Evolutionary conservation across 2,888 invertebrate genomes (phyloP).

Genomic region (Furcula furcula): DNA sequence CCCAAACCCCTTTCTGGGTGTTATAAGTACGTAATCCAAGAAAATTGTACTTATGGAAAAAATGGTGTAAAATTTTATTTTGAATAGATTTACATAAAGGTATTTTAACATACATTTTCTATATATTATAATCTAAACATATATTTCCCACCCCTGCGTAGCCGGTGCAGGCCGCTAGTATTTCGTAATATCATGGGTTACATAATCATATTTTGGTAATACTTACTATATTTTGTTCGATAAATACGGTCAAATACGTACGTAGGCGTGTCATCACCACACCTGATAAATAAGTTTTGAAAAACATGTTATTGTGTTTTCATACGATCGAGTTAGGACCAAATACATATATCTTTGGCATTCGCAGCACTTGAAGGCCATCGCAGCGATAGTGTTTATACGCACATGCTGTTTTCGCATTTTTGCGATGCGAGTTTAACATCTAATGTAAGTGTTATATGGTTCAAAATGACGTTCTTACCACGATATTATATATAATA

Average conservation of each 20-base stretch:
- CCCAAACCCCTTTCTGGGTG: no score
- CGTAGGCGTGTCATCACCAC: constrained; percentile 9
- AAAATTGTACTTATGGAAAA: no score
- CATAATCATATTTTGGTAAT: not conserved
- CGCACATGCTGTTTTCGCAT: constrained; percentile 34
- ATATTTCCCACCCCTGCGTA: no score
- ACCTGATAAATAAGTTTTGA: constrained; percentile 22
- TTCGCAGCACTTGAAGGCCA: constrained; percentile 56
- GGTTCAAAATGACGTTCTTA: constrained; percentile 59
- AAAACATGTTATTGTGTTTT: constrained; percentile 50
- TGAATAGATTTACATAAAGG: no score
- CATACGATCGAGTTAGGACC: constrained; percentile 25
- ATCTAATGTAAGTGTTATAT: constrained; percentile 40
- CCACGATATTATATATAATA: constrained; percentile 32
- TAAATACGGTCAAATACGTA: constrained; percentile 2
- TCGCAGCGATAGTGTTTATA: constrained; percentile 50
- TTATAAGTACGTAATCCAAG: no score
- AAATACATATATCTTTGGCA: constrained; percentile 38
- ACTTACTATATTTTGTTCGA: not conserved
- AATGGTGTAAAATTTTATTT: no score
- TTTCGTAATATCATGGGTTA: no score
- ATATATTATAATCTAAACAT: no score
- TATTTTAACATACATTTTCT: no score
- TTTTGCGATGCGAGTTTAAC: constrained; percentile 26
- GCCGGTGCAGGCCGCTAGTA: no score